Percentiles rank a stretch among this genome's conserved stretches.
Evolutionary conservation across 2,113 vertebrate species (phyloP).

Genomic region (Carlito syrichta): DNA sequence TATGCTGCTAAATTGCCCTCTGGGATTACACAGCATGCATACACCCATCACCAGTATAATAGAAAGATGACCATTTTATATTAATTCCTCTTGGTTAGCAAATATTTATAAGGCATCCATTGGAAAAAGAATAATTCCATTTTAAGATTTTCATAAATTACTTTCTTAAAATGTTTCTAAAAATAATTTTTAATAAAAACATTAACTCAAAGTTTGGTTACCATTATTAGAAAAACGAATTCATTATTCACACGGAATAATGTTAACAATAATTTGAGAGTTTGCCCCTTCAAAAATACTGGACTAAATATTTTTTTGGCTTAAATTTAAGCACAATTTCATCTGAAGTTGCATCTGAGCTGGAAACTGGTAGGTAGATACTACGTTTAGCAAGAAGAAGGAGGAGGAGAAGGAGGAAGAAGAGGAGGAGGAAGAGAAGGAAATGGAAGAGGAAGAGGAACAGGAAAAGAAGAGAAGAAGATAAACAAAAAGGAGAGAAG

Average conservation of each 20-base stretch:
- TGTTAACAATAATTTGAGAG: not conserved
- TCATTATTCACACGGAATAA: not conserved
- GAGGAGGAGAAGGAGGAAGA: no score
- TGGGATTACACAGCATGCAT: not conserved
- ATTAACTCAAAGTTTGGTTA: not conserved
- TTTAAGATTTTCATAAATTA: not conserved
- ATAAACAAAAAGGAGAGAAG: not conserved
- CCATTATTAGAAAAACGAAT: not conserved
- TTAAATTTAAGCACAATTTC: not conserved
- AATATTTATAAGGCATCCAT: not conserved
- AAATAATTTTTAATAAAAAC: not conserved
- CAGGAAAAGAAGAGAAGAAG: no score
- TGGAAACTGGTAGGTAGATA: not conserved
- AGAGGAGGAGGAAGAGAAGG: rapidly evolving
- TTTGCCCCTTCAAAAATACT: not conserved
- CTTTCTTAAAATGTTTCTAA: not conserved
- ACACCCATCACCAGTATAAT: not conserved
- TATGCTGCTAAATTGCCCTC: not conserved
- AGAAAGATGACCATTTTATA: not conserved
- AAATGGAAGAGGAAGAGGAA: not conserved
- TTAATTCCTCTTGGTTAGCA: not conserved
- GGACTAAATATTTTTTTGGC: not conserved
- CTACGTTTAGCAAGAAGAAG: not conserved
- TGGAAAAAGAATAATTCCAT: not conserved
- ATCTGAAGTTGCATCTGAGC: not conserved